Evolutionary conservation across 2,888 invertebrate genomes (phyloP), one percentile per base, ranked within the genome.

Genomic region (Oscheius sp.): DNA sequence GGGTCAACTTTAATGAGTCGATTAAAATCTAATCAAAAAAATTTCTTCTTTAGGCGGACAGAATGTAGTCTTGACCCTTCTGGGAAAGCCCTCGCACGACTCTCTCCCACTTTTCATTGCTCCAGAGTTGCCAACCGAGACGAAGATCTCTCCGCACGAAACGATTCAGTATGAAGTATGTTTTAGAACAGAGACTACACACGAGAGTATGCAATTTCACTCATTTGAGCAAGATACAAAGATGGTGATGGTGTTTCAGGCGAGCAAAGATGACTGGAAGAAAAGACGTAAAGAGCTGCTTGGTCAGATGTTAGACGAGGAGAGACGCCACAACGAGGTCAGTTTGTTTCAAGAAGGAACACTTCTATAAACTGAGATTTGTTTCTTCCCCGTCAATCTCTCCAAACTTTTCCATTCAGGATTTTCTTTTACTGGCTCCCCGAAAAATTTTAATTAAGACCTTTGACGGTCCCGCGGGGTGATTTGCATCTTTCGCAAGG

Each of bases 271-370:
- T 42, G 45, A 61, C 27, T 61, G 61, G 61, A 55, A 39, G 42
- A 31, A 42, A 29, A 92, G 93, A 80, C 92, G 93, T 84, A 92
- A 92, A 68, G 91, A 92, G 87, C 94, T 94, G 20, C 94, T 94
- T 17, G 91, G 92, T 79, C 90, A 93, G 85, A 96, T 96, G 95
- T 89, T 95, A 37, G 82, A 84, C 31, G 79, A 84, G 27, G 84
- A 85, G 58, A 70, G 72, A 39, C 61, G 75, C 27, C 77, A 83
- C 72, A 71, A 83, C 27, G 81, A 84, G 78, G 84, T 80, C 42
- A 45, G 61, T 31, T 34, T 31, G 33, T 55, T 55, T 34, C 55
- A 17, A 15, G 8, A 25, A 23, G 50, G 27, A 23, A 20, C 17
- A 31, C 34, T 17, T 31, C 55, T 55, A 55, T 55, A 55, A 55